Evolutionary conservation across 2,797 vertebrate genomes (phyloP).

Genomic region (Bradypus variegatus): DNA sequence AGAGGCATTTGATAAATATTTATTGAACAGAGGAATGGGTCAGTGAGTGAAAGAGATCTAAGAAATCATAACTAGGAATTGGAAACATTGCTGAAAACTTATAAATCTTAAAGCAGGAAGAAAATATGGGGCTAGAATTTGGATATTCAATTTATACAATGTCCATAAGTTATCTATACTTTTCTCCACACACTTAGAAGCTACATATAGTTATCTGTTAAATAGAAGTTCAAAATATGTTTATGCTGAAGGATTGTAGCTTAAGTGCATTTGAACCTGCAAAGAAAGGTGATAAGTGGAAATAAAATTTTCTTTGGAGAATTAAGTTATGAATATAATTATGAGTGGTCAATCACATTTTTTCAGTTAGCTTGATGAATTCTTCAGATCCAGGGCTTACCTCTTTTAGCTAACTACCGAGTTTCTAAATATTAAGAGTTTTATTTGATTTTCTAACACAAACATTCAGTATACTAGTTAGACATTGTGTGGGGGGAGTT

Average conservation of each 20-base stretch:
- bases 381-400: neutral
- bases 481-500: neutral
- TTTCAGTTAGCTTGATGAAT: neutral
- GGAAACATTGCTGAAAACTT: neutral
- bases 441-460: neutral
- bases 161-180: neutral
- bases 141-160: neutral
- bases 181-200: neutral
- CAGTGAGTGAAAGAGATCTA: neutral
- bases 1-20: fast-evolving
- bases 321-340: neutral
- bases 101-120: neutral
- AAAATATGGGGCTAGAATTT: neutral
- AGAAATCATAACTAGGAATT: neutral
- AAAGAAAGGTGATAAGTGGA: neutral
- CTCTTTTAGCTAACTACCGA: neutral
- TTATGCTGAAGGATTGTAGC: neutral
- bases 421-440: neutral
- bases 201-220: too few species aligned
- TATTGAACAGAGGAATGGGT: neutral
- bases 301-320: neutral
- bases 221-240: neutral
- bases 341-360: too few species aligned
- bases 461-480: neutral
- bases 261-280: neutral